Conservation (phyloP, 2,888 invertebrate species). For the Dascillus cervinus region DNA sequence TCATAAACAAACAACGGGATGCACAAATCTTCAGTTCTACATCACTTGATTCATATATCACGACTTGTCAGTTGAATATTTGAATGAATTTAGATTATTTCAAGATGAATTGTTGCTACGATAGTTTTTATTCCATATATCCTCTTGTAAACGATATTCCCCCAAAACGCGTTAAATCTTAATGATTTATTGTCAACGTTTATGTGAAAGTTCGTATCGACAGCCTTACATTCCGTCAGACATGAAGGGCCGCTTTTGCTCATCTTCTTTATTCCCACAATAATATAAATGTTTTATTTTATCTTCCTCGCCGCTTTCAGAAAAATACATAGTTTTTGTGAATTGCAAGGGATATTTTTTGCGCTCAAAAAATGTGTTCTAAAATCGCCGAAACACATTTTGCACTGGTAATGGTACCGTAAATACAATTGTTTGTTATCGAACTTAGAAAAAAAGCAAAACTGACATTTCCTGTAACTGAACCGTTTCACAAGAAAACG, state of each 20-base stretch:
- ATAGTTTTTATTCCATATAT: slow-evolving; percentile 14
- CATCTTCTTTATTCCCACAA: slow-evolving; percentile 11
- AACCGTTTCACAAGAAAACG: too few species aligned
- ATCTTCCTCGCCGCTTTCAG: slow-evolving; percentile 4
- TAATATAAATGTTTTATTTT: slow-evolving; percentile 10
- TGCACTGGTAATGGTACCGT: too few species aligned
- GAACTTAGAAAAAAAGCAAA: too few species aligned
- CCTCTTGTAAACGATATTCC: slow-evolving; percentile 12
- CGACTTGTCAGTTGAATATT: slow-evolving; percentile 27
- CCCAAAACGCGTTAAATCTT: slow-evolving; percentile 18
- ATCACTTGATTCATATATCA: slow-evolving; percentile 24
- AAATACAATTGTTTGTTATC: too few species aligned
- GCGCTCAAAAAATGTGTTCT: too few species aligned
- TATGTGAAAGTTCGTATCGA: slow-evolving; percentile 13
- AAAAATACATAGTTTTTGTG: too few species aligned
- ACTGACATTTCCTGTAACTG: too few species aligned
- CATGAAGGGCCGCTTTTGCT: slow-evolving; percentile 10
- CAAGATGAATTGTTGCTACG: slow-evolving; percentile 25
- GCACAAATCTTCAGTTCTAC: slow-evolving; percentile 9
- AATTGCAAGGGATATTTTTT: too few species aligned
- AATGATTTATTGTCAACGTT: slow-evolving; percentile 22
- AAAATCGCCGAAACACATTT: too few species aligned
- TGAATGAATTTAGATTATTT: slow-evolving; percentile 34
- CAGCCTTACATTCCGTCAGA: slow-evolving; percentile 12
- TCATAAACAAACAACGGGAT: too few species aligned